These are phyloP conservation scores for Chascanopsetta lugubris DNA, from an alignment of 2,113 vertebrate genomes.

Conservation along the genomic window DNA sequence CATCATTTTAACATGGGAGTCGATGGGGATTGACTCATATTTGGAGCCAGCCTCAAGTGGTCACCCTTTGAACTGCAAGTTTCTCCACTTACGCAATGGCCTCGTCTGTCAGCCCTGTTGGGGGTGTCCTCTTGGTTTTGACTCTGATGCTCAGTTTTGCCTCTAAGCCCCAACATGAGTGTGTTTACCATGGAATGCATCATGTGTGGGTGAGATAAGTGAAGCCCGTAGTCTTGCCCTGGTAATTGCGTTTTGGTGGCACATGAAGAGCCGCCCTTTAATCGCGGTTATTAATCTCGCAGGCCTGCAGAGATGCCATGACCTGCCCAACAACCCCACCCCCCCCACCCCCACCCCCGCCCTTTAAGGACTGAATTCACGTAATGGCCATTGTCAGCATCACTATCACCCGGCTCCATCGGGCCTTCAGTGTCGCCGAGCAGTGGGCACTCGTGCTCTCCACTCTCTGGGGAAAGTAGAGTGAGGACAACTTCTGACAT, in stretches of 20 bases:
- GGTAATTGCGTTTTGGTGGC: conserved; percentile 4
- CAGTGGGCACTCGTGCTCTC: too few relatives aligned
- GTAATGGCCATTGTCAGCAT: conserved; percentile 36
- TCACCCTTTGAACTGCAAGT: too few relatives aligned
- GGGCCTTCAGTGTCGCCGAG: background rate
- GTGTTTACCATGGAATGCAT: background rate
- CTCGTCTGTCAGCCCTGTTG: too few relatives aligned
- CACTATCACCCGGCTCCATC: conserved; percentile 3
- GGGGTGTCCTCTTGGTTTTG: too few relatives aligned
- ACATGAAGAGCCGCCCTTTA: conserved; percentile 37
- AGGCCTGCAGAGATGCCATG: conserved; percentile 31
- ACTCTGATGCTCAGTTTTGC: background rate
- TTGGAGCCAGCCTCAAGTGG: too few relatives aligned
- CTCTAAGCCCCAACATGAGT: background rate
- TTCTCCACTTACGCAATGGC: too few relatives aligned
- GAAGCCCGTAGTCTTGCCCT: background rate
- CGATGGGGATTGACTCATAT: too few relatives aligned
- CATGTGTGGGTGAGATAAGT: background rate
- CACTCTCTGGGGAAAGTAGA: background rate
- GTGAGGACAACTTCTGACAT: background rate
- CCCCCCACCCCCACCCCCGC: too few relatives aligned
- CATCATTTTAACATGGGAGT: too few relatives aligned
- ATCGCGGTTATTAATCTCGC: conserved; percentile 33
- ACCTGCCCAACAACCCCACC: too few relatives aligned
- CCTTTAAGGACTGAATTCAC: conserved; percentile 26